phyloP scores from a whole-genome alignment of 2,797 vertebrate species.

The Nyctalus aviator region DNA sequence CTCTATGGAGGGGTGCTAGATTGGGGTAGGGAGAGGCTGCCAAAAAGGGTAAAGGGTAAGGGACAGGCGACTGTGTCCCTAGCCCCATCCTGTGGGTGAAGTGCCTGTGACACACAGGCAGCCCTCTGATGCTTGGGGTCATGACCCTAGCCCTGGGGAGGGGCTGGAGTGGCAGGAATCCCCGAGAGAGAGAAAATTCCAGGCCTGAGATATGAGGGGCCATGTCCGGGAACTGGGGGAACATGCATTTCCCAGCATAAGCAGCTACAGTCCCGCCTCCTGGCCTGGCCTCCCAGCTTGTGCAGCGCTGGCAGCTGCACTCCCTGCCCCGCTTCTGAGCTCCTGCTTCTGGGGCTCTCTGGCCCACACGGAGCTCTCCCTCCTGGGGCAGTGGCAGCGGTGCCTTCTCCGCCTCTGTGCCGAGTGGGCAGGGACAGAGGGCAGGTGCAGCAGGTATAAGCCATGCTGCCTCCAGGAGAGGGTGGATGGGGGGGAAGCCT shows the following conservation, averaged over 20 bases:
- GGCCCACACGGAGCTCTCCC: conserved; percentile 44
- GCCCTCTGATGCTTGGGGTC: neutral
- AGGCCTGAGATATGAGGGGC: neutral
- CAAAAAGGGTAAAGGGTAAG: neutral
- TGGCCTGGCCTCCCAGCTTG: neutral
- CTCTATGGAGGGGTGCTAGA: neutral
- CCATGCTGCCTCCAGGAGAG: neutral
- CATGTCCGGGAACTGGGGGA: neutral
- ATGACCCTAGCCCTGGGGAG: neutral
- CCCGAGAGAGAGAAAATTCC: neutral
- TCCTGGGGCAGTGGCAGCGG: neutral
- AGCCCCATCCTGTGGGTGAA: neutral
- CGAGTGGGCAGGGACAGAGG: neutral
- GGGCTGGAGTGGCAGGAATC: neutral
- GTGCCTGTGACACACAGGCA: neutral
- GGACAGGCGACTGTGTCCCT: neutral
- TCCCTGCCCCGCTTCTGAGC: neutral
- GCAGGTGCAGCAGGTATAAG: neutral
- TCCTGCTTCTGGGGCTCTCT: neutral
- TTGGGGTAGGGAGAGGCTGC: neutral
- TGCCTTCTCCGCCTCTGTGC: neutral
- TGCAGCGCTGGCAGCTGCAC: neutral
- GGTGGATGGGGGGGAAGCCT: neutral
- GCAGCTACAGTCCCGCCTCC: neutral
- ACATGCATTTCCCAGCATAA: neutral